These are phyloP conservation scores for Leptobrachium ailaonicum DNA, from an alignment of 2,113 vertebrate species.

Conservation along the genomic window DNA sequence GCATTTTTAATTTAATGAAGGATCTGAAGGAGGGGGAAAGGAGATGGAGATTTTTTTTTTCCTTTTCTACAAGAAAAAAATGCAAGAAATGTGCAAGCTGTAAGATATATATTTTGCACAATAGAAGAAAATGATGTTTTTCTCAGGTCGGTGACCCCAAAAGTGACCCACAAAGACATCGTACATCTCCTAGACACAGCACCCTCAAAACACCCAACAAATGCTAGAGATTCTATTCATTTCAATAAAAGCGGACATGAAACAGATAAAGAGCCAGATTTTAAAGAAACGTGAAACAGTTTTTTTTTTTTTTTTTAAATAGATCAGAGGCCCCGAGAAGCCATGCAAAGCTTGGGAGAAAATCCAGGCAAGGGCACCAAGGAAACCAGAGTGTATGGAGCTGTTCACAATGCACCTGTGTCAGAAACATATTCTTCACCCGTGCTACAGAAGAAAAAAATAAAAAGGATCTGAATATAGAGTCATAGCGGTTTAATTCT, in stretches of 20 bases:
- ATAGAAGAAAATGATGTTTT: slow-evolving; percentile 43
- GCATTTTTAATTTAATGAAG: slow-evolving; percentile 24
- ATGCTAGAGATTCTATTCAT: slow-evolving; percentile 49
- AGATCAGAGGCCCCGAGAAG: slow-evolving; percentile 47
- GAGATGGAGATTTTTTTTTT: neutral
- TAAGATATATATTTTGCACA: slow-evolving; percentile 38
- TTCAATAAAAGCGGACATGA: slow-evolving; percentile 49
- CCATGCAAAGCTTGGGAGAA: slow-evolving; percentile 49
- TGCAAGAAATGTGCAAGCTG: slow-evolving; percentile 27
- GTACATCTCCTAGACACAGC: slow-evolving; percentile 44
- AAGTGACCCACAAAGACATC: slow-evolving; percentile 33
- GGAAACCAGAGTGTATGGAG: slow-evolving; percentile 44
- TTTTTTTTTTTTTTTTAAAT: slow-evolving; percentile 23
- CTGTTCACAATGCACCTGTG: slow-evolving; percentile 42
- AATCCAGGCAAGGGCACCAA: slow-evolving; percentile 39
- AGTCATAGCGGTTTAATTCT: slow-evolving; percentile 47
- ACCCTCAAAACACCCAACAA: slow-evolving; percentile 48
- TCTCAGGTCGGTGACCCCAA: slow-evolving; percentile 42
- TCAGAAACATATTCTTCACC: slow-evolving; percentile 45
- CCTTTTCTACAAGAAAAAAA: slow-evolving; percentile 26
- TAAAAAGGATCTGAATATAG: slow-evolving; percentile 39
- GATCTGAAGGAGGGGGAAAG: neutral
- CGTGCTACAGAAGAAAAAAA: slow-evolving; percentile 23
- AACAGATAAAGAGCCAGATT: slow-evolving; percentile 44
- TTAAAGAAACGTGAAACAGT: slow-evolving; percentile 36